Evolutionary conservation across 2,797 vertebrate genomes (phyloP).

Genomic region (Lithobates pipiens): DNA sequence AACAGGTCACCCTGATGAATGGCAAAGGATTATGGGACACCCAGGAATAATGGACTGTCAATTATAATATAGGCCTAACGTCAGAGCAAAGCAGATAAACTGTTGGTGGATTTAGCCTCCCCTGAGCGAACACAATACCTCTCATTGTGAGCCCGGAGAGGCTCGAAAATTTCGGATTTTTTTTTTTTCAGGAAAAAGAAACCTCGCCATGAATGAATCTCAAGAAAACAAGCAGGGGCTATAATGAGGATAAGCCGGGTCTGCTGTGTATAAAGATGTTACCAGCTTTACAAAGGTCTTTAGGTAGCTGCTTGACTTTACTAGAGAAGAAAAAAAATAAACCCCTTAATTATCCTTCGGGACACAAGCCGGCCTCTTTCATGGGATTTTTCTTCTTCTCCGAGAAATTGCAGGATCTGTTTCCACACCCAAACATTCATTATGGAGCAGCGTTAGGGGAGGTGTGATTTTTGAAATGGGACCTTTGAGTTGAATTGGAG

Average conservation of each 20-base stretch:
- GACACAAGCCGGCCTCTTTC: constrained; percentile 2
- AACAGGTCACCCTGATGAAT: constrained; percentile 61
- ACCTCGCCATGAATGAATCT: constrained; percentile 51
- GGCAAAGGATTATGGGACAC: constrained; percentile 58
- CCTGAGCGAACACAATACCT: constrained; percentile 60
- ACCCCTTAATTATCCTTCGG: constrained; percentile 46
- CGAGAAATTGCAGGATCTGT: constrained; percentile 43
- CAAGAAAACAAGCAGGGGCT: constrained; percentile 43
- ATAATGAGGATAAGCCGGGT: constrained; percentile 59
- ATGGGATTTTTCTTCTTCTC: background rate
- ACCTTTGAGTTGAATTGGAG: background rate
- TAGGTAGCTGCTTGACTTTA: constrained; percentile 56
- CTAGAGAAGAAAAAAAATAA: constrained; percentile 24
- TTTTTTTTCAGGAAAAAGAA: constrained; percentile 36
- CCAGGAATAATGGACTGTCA: constrained; percentile 63
- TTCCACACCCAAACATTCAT: constrained; percentile 40
- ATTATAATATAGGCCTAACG: constrained; percentile 60
- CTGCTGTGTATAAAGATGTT: constrained; percentile 57
- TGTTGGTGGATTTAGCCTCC: constrained; percentile 59
- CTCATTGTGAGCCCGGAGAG: constrained; percentile 56
- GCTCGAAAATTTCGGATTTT: constrained; percentile 48
- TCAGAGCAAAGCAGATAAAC: constrained; percentile 61
- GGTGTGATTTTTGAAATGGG: background rate
- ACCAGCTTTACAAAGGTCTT: constrained; percentile 41
- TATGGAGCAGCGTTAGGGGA: background rate